These are phyloP conservation scores for Cyanoliseus patagonus DNA, from an alignment of 2,113 vertebrate genomes.

Conservation along the genomic window DNA sequence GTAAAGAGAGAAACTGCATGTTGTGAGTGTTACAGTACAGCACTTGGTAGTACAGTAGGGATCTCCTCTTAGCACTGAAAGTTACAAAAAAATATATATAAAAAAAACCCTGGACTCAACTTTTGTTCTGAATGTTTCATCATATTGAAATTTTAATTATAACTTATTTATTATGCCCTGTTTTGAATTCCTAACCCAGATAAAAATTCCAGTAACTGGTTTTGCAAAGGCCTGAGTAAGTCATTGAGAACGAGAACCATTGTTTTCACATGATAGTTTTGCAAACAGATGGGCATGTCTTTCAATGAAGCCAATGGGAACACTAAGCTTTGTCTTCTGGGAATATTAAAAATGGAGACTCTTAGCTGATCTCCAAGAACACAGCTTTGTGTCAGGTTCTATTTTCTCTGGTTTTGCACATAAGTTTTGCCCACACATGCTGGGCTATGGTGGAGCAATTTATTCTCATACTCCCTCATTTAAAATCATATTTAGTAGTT, in stretches of 20 bases:
- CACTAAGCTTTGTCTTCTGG: not conserved
- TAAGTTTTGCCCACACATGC: not conserved
- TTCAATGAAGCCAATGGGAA: not conserved
- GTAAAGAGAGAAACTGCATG: not conserved
- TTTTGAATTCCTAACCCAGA: conserved; percentile 21
- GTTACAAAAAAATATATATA: not conserved
- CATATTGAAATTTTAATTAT: not conserved
- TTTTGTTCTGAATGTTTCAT: not conserved
- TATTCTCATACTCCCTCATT: not conserved
- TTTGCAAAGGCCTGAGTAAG: conserved; percentile 3
- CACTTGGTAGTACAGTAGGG: not conserved
- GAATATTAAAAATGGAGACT: not conserved
- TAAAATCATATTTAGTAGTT: not conserved
- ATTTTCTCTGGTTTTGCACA: not conserved
- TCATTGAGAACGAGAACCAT: not conserved
- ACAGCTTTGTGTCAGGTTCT: not conserved
- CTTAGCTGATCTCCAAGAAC: not conserved
- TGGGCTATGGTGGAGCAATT: not conserved
- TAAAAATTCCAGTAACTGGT: conserved; percentile 5
- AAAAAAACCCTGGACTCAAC: not conserved
- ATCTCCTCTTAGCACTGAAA: not conserved
- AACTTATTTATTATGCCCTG: not conserved
- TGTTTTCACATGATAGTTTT: not conserved
- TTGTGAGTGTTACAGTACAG: not conserved
- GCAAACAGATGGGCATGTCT: not conserved